A percentile compares a stretch with the other conserved stretches of the same genome.
phyloP scores from a whole-genome alignment of 1,140 invertebrate genomes.

The Papilio aristodemus region DNA sequence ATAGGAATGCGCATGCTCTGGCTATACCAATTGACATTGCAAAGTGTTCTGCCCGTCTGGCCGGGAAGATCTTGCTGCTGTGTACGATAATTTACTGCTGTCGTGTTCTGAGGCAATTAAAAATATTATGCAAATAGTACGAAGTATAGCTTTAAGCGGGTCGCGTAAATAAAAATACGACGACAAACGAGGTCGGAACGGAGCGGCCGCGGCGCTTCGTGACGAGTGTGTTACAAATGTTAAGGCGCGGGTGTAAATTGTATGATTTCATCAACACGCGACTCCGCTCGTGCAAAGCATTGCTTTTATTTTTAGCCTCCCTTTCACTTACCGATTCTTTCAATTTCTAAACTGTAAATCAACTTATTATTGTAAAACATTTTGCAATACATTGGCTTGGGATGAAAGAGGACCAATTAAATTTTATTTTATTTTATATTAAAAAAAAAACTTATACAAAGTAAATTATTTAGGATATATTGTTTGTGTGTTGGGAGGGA shows the following conservation, averaged over 20 bases:
- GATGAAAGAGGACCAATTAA: too few species aligned
- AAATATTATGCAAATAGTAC: conserved; percentile 21
- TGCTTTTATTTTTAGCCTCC: conserved; percentile 15
- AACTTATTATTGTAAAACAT: not conserved
- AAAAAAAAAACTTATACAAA: too few species aligned
- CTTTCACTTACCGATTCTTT: not conserved
- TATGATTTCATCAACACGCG: conserved; percentile 13
- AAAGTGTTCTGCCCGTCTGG: too few species aligned
- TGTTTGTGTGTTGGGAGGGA: too few species aligned
- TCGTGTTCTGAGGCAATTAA: conserved; percentile 7
- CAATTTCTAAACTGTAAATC: not conserved
- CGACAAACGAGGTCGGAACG: conserved; percentile 16
- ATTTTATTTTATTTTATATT: too few species aligned
- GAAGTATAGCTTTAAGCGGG: conserved; percentile 9
- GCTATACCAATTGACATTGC: too few species aligned
- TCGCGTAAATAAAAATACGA: conserved; percentile 32
- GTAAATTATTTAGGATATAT: too few species aligned
- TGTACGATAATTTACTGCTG: not conserved
- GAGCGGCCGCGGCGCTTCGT: not conserved
- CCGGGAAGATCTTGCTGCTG: not conserved
- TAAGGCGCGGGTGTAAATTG: conserved; percentile 14
- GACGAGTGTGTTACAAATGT: conserved; percentile 11
- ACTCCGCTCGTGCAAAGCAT: not conserved
- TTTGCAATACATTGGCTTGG: too few species aligned
- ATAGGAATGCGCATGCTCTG: too few species aligned